Base-by-base conservation (phyloP, 2,797 vertebrate species). In the Anguilla megastoma region DNA sequence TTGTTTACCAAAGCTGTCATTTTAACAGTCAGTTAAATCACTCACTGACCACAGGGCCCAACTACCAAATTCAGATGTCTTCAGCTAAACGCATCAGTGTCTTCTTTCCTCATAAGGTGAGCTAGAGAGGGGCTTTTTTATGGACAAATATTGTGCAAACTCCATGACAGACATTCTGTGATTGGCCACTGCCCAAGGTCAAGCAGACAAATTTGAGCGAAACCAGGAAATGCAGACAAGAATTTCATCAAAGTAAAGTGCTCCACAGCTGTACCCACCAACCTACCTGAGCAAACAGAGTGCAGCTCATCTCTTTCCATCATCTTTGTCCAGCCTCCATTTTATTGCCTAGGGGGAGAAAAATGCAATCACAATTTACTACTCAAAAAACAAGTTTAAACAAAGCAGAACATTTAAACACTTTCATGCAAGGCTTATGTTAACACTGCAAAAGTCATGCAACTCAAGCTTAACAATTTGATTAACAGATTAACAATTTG, bases 381-480 rank as follows among this genome's bases (percentile, higher is more conserved):
- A 90, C 18, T 91, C 89, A 82, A 90, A 92, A 91, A 90, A 89
- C 89, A 91, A 89, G 0, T 4, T 71, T 12, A 58, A 80, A 90
- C 18, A 16, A 89, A 50, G 82, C 14, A 93, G 90, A 90, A 92
- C 92, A 91, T 90, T 87, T 88, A 33, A 88, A 27, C 45, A 85
- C 87, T 54, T 92, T 95, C 98, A 98, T 98, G 98, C 98, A 98
- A 94, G 36, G 92, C 96, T 96, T 96, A 93, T 89, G 95, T 91
- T 92, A 87, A 48, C 93, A 91, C 93, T 95, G 95, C 95, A 94
- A 93, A 94, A 96, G 95, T 96, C 98, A 98, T 98, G 98, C 98
- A 98, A 97, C 95, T 97, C 96, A 94, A 96, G 96, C 95, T 95
- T 92, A 69, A 54, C 33, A 30, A 45, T 45, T 45, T 45, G 58